Percentiles rank a stretch among this genome's conserved stretches.
Evolutionary conservation across 2,888 invertebrate species (phyloP).

Genomic region (Drosophila engyochracea): DNA sequence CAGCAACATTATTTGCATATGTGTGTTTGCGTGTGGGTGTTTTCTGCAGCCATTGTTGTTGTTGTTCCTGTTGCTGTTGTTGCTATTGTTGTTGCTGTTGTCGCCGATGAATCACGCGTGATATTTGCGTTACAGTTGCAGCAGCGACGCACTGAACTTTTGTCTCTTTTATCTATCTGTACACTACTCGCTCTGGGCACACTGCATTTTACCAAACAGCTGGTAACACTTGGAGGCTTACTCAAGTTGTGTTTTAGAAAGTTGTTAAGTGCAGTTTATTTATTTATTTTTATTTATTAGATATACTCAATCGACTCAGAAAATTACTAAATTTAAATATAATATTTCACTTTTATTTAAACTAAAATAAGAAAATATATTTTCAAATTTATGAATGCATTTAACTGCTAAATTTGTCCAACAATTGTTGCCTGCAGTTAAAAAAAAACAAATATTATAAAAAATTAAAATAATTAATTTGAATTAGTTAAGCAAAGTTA

Average conservation of each 20-base stretch:
- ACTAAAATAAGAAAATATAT: neutral
- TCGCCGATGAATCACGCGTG: slow-evolving; percentile 75
- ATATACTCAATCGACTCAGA: neutral
- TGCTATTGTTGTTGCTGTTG: slow-evolving; percentile 30
- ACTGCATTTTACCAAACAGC: neutral
- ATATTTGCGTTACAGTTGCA: slow-evolving; percentile 63
- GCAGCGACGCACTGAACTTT: slow-evolving; percentile 55
- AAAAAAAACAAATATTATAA: neutral
- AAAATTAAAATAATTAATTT: neutral
- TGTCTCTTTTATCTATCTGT: slow-evolving; percentile 40
- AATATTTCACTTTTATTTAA: neutral
- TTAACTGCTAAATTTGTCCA: neutral
- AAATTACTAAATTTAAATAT: neutral
- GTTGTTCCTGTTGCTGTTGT: slow-evolving; percentile 19
- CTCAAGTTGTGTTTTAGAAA: neutral
- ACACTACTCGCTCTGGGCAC: slow-evolving; percentile 1
- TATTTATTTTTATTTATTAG: neutral
- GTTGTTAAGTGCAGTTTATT: neutral
- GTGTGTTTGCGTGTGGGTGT: slow-evolving; percentile 60
- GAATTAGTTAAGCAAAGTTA: too few relatives aligned
- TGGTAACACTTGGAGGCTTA: neutral
- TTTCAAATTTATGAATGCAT: neutral
- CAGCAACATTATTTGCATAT: slow-evolving; percentile 58
- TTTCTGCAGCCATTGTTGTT: slow-evolving; percentile 38
- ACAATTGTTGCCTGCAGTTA: neutral